phyloP scores from a whole-genome alignment of 2,113 vertebrate species.

The Lanius ludovicianus region DNA sequence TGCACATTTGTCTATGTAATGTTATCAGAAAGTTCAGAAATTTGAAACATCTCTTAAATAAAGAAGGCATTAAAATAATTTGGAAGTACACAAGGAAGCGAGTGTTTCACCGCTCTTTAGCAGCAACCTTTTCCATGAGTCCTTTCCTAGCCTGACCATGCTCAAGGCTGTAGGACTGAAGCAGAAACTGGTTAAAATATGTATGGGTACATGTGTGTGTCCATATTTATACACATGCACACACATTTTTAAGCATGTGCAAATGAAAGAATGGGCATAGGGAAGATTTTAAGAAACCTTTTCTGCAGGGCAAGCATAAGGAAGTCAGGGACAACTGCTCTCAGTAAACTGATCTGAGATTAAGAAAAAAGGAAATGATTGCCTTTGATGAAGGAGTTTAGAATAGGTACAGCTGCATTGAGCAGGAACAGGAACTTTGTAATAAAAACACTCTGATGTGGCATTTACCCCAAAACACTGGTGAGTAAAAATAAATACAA shows the following conservation, averaged over 20 bases:
- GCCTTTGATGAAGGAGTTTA: slow-evolving; percentile 36
- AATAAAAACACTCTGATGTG: slow-evolving; percentile 54
- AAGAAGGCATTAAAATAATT: not conserved
- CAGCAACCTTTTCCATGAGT: not conserved
- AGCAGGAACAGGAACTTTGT: slow-evolving; percentile 44
- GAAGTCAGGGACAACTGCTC: slow-evolving; percentile 9
- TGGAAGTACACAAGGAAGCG: rapidly evolving
- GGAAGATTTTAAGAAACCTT: not conserved
- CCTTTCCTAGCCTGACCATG: not conserved
- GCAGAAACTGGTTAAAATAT: not conserved
- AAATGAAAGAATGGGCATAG: not conserved
- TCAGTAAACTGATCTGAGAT: slow-evolving; percentile 22
- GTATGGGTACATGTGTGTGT: too few species aligned
- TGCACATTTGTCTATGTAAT: not conserved
- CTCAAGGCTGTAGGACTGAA: not conserved
- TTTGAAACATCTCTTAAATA: slow-evolving; percentile 6
- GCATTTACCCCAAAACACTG: slow-evolving; percentile 28
- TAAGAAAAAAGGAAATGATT: slow-evolving; percentile 28
- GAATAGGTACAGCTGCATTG: slow-evolving; percentile 36
- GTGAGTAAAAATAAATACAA: slow-evolving; percentile 35
- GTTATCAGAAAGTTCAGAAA: not conserved
- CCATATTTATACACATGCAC: not conserved
- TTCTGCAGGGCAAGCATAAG: not conserved
- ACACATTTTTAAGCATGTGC: not conserved
- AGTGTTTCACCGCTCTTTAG: not conserved